Evolutionary conservation across 1,140 invertebrate genomes (phyloP).

Genomic region (Listronotus bonariensis): DNA sequence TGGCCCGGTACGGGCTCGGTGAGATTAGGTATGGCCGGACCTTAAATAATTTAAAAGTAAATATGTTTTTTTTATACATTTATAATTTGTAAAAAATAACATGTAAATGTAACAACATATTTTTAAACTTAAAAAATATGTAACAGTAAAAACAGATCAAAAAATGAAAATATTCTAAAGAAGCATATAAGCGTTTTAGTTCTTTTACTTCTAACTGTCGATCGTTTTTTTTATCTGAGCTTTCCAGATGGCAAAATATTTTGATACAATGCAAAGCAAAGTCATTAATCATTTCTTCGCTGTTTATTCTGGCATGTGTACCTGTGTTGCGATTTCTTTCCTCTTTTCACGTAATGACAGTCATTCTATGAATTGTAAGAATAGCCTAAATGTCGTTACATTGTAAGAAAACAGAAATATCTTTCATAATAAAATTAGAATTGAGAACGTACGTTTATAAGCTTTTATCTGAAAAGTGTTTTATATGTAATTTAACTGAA

Average conservation of each 20-base stretch:
- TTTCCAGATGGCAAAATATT: slow-evolving; percentile 34
- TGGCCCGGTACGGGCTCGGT: too few species aligned
- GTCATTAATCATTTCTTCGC: slow-evolving; percentile 32
- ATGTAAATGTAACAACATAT: too few species aligned
- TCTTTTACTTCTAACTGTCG: slow-evolving; percentile 14
- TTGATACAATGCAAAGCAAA: slow-evolving; percentile 24
- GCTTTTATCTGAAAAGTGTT: too few species aligned
- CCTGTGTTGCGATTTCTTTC: slow-evolving; percentile 31
- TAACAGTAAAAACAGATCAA: not conserved
- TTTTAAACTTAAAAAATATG: too few species aligned
- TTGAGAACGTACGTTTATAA: too few species aligned
- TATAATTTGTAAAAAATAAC: too few species aligned
- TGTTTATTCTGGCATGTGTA: slow-evolving; percentile 33
- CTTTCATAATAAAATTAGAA: not conserved
- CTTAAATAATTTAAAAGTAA: too few species aligned
- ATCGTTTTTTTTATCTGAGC: slow-evolving; percentile 24
- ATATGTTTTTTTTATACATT: too few species aligned
- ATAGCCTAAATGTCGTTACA: slow-evolving; percentile 8
- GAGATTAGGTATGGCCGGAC: too few species aligned
- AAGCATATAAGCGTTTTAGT: slow-evolving; percentile 2
- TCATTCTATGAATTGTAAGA: slow-evolving; percentile 23
- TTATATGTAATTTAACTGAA: too few species aligned
- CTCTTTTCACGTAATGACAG: slow-evolving; percentile 24
- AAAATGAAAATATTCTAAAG: slow-evolving; percentile 4
- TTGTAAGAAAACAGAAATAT: not conserved